phyloP scores from a whole-genome alignment of 2,797 vertebrate genomes.

The Anguilla anguilla region DNA sequence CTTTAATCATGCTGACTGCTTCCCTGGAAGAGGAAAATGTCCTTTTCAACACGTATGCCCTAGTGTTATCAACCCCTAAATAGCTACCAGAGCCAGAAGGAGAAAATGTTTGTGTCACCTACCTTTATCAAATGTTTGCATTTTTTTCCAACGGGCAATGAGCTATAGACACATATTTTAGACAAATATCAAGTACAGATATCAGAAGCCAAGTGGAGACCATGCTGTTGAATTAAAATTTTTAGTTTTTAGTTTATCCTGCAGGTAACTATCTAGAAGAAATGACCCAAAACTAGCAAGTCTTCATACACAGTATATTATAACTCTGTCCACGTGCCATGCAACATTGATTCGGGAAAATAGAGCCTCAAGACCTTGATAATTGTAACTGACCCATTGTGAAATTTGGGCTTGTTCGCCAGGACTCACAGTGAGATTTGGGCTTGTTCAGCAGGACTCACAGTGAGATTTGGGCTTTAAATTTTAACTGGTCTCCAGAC shows the following conservation, averaged over 20 bases:
- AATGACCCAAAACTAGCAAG: neutral
- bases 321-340: too few species aligned
- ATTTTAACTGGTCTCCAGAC: too few species aligned
- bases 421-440: too few species aligned
- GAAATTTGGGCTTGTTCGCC: too few species aligned
- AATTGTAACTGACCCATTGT: too few species aligned
- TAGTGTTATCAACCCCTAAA: constrained; percentile 62
- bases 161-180: constrained; percentile 28
- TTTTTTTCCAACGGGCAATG: constrained; percentile 24
- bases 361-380: too few species aligned
- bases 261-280: neutral
- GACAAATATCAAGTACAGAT: constrained; percentile 21
- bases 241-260: neutral
- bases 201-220: constrained; percentile 13
- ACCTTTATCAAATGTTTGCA: constrained; percentile 29
- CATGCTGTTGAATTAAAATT: neutral
- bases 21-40: constrained; percentile 64
- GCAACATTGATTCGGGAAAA: too few species aligned
- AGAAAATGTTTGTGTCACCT: constrained; percentile 7
- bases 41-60: constrained; percentile 70
- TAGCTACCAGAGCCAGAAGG: constrained; percentile 49
- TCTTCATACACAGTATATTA: neutral
- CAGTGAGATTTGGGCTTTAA: too few species aligned
- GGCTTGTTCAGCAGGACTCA: too few species aligned
- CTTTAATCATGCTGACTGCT: constrained; percentile 61